A percentile compares a stretch with the other conserved stretches of the same genome.
These are phyloP conservation scores for Fabriciana adippe DNA, from an alignment of 2,888 invertebrate genomes.

Conservation along the genomic window DNA sequence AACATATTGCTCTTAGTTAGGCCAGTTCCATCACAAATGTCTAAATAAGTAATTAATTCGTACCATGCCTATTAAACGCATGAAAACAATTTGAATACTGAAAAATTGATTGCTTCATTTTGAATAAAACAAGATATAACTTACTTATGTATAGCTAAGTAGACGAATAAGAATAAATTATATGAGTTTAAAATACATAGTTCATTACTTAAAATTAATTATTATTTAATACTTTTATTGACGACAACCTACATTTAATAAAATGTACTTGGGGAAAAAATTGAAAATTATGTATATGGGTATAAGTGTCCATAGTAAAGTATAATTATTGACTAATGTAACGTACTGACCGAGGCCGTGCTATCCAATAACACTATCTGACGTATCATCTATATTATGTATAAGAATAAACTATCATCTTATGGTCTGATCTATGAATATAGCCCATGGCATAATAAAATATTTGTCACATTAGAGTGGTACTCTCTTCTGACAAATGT, in stretches of 20 bases:
- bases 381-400: slow-evolving; percentile 26
- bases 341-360: slow-evolving; percentile 30
- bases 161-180: slow-evolving; percentile 16
- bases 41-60: background rate
- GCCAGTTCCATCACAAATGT: slow-evolving; percentile 18
- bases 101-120: slow-evolving; percentile 6
- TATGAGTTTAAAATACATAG: slow-evolving; percentile 18
- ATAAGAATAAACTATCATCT: slow-evolving; percentile 31
- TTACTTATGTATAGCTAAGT: slow-evolving; percentile 5
- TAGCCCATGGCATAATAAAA: slow-evolving; percentile 34
- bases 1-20: slow-evolving; percentile 11
- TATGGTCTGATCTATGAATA: slow-evolving; percentile 22
- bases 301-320: slow-evolving; percentile 10
- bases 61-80: background rate
- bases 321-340: slow-evolving; percentile 1
- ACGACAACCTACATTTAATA: slow-evolving; percentile 14
- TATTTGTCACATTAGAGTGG: slow-evolving; percentile 10
- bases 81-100: background rate
- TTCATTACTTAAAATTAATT: slow-evolving; percentile 18
- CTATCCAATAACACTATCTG: slow-evolving; percentile 25
- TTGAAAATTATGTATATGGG: slow-evolving; percentile 7
- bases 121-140: slow-evolving; percentile 11
- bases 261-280: slow-evolving; percentile 2
- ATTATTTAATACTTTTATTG: slow-evolving; percentile 16
- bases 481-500: background rate